Conservation (phyloP, 2,888 invertebrate species). For the Andrena hattorfiana region DNA sequence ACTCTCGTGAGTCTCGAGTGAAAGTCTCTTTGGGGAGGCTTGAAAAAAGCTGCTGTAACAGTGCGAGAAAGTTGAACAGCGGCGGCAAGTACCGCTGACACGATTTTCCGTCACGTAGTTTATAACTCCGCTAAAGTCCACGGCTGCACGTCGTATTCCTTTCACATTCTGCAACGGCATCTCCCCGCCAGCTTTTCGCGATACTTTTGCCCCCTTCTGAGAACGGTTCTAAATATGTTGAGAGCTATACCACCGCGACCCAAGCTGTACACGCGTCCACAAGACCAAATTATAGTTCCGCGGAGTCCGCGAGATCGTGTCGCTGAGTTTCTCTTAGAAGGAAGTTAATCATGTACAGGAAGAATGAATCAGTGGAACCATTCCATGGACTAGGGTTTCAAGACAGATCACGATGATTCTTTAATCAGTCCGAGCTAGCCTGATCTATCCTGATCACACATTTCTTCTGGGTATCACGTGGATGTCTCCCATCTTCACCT, state of each 20-base stretch:
- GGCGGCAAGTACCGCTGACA: constrained; percentile 37
- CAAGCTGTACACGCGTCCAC: background rate
- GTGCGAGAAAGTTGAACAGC: constrained; percentile 57
- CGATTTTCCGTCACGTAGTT: constrained; percentile 64
- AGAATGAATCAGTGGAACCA: too few species aligned
- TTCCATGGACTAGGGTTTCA: too few species aligned
- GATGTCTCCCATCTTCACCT: too few species aligned
- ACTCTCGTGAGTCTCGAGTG: constrained; percentile 13
- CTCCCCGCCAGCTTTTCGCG: background rate
- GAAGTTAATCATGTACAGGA: background rate
- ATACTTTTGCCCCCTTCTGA: constrained; percentile 17
- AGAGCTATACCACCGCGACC: background rate
- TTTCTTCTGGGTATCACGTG: too few species aligned
- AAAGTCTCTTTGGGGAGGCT: constrained; percentile 40
- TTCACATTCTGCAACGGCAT: constrained; percentile 52
- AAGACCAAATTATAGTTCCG: background rate
- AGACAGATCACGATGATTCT: too few species aligned
- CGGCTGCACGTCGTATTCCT: constrained; percentile 42
- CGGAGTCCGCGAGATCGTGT: background rate
- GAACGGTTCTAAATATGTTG: constrained; percentile 21
- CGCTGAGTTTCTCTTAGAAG: background rate
- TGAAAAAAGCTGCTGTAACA: constrained; percentile 49
- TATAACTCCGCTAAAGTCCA: constrained; percentile 54
- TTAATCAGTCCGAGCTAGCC: too few species aligned
- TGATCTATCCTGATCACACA: too few species aligned